These are phyloP conservation scores for Nothocercus julius DNA, from an alignment of 2,113 vertebrate genomes.

Conservation along the genomic window DNA sequence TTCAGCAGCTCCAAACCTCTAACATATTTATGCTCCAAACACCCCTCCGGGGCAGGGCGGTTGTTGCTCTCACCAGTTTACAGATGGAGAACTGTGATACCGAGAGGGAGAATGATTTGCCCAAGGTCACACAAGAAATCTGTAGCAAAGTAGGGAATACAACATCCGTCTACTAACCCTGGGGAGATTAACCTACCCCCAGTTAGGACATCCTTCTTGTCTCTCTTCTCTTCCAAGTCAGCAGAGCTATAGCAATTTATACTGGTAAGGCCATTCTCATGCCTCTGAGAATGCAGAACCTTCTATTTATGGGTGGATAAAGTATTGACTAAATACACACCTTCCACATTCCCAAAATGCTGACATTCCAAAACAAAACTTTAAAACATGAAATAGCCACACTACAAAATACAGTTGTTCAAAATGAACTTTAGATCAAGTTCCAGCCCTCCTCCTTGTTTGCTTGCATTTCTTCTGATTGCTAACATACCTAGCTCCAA, in stretches of 20 bases:
- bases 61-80: slow-evolving; percentile 63
- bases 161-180: slow-evolving; percentile 19
- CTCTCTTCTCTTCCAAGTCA: slow-evolving; percentile 19
- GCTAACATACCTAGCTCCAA: background rate
- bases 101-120: slow-evolving; percentile 31
- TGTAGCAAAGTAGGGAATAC: slow-evolving; percentile 30
- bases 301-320: background rate
- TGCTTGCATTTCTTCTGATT: background rate
- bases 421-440: background rate
- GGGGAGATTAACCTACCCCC: slow-evolving; percentile 31
- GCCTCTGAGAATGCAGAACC: background rate
- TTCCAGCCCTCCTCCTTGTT: background rate
- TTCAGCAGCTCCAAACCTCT: slow-evolving; percentile 16
- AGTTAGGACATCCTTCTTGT: slow-evolving; percentile 36
- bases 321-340: background rate
- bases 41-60: slow-evolving; percentile 65
- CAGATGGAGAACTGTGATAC: slow-evolving; percentile 62
- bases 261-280: background rate
- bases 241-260: background rate
- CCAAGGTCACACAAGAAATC: slow-evolving; percentile 57
- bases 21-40: slow-evolving; percentile 66
- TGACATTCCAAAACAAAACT: background rate
- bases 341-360: background rate
- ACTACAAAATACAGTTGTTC: background rate
- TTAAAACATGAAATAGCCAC: background rate